Evolutionary conservation across 2,888 invertebrate genomes (phyloP).

Genomic region (Torymus tubicola): DNA sequence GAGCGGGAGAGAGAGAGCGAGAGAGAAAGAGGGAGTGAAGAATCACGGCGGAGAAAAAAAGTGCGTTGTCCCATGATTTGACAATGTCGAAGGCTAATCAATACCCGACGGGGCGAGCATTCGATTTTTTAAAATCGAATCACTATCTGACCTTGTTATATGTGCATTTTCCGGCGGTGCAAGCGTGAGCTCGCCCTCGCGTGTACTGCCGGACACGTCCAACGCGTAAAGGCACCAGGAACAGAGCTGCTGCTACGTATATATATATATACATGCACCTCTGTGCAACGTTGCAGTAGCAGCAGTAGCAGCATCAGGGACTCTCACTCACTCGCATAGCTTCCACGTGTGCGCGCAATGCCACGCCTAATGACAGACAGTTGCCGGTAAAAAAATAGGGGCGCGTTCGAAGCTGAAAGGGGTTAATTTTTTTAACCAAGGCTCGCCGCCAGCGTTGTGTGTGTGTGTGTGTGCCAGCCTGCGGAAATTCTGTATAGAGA

Average conservation of each 20-base stretch:
- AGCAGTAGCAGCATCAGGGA: no score
- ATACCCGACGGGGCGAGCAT: slow-evolving; percentile 71
- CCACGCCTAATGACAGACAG: slow-evolving; percentile 76
- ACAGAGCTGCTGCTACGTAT: background rate
- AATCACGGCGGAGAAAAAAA: slow-evolving; percentile 69
- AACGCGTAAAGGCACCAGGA: slow-evolving; percentile 55
- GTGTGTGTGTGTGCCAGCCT: no score
- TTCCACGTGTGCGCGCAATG: slow-evolving; percentile 57
- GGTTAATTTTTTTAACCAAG: slow-evolving; percentile 56
- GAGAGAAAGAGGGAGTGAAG: slow-evolving; percentile 52
- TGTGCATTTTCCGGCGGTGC: slow-evolving; percentile 71
- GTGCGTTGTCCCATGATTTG: slow-evolving; percentile 74
- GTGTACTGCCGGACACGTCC: slow-evolving; percentile 6
- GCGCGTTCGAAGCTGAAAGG: slow-evolving; percentile 47
- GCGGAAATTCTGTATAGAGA: slow-evolving; percentile 54
- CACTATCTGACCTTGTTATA: slow-evolving; percentile 77
- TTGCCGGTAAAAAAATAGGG: slow-evolving; percentile 64
- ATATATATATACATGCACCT: no score
- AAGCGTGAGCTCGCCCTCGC: slow-evolving; percentile 42
- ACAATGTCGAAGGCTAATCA: slow-evolving; percentile 77
- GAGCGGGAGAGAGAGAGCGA: no score
- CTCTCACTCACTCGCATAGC: slow-evolving; percentile 43
- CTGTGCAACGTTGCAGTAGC: no score
- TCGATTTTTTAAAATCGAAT: slow-evolving; percentile 76
- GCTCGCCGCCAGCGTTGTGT: background rate